A percentile compares a stretch with the other conserved stretches of the same genome.
Conservation (phyloP, 2,888 invertebrate species). For the Romanomermis culicivorax region DNA sequence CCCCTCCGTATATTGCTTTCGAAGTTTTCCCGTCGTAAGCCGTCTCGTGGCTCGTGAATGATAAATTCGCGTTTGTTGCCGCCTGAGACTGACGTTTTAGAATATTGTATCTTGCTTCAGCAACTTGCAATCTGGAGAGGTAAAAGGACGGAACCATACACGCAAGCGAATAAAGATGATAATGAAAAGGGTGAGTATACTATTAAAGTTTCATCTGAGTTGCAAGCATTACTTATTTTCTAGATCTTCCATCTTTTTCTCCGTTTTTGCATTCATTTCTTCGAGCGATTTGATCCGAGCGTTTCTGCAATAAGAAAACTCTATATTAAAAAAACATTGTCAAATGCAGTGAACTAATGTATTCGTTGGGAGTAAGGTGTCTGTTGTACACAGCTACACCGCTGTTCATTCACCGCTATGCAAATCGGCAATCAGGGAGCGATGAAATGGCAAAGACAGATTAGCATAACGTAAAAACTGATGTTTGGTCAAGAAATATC, state of each 20-base stretch:
- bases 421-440: too few species aligned
- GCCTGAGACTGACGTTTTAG: neutral
- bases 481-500: too few species aligned
- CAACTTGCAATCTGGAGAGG: neutral
- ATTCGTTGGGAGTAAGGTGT: too few species aligned
- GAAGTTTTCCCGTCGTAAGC: too few species aligned
- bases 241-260: neutral
- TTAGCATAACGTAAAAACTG: too few species aligned
- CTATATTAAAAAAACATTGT: neutral
- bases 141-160: too few species aligned
- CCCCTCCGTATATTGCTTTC: too few species aligned
- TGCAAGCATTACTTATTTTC: neutral
- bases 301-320: neutral
- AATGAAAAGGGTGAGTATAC: neutral
- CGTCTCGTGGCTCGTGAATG: neutral
- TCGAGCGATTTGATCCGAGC: slow-evolving; percentile 15
- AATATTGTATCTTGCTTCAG: neutral
- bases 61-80: neutral
- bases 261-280: neutral
- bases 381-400: too few species aligned
- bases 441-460: too few species aligned
- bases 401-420: too few species aligned
- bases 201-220: neutral
- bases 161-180: neutral
- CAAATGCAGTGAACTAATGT: too few species aligned